phyloP scores from a whole-genome alignment of 2,888 invertebrate genomes.

The Brachynemurus nebulosus region DNA sequence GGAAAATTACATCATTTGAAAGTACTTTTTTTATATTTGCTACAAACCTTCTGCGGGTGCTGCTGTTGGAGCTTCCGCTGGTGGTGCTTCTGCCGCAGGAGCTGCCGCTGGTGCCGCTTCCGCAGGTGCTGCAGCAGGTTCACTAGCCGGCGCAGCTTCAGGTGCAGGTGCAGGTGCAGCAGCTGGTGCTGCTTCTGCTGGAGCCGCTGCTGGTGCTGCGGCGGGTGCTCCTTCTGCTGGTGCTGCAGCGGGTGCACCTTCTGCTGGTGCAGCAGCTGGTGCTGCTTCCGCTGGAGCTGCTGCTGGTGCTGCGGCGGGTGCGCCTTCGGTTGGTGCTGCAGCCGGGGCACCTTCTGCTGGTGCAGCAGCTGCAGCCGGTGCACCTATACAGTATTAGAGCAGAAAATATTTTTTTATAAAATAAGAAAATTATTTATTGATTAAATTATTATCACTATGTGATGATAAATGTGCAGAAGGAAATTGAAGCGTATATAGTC shows the following conservation, averaged over 20 bases:
- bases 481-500: too few species aligned
- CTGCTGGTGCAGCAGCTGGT: slow-evolving; percentile 7
- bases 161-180: slow-evolving; percentile 19
- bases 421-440: too few species aligned
- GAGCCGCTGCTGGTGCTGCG: slow-evolving; percentile 25
- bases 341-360: slow-evolving; percentile 21
- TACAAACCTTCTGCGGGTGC: slow-evolving; percentile 29
- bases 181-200: slow-evolving; percentile 21
- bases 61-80: slow-evolving; percentile 22
- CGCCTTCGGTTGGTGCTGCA: slow-evolving; percentile 16
- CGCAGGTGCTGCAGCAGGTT: slow-evolving; percentile 20
- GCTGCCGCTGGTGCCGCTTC: slow-evolving; percentile 24
- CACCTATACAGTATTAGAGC: too few species aligned
- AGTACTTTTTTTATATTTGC: too few species aligned
- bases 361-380: too few species aligned
- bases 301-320: slow-evolving; percentile 22
- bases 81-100: slow-evolving; percentile 22
- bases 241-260: slow-evolving; percentile 26
- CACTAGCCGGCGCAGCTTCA: slow-evolving; percentile 18
- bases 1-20: too few species aligned
- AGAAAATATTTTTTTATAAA: too few species aligned
- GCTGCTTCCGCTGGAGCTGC: slow-evolving; percentile 14
- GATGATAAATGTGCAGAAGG: too few species aligned
- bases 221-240: slow-evolving; percentile 27
- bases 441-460: too few species aligned